These are phyloP conservation scores for Gnathonemus longibarbis DNA, from an alignment of 2,113 vertebrate genomes.

Conservation along the genomic window DNA sequence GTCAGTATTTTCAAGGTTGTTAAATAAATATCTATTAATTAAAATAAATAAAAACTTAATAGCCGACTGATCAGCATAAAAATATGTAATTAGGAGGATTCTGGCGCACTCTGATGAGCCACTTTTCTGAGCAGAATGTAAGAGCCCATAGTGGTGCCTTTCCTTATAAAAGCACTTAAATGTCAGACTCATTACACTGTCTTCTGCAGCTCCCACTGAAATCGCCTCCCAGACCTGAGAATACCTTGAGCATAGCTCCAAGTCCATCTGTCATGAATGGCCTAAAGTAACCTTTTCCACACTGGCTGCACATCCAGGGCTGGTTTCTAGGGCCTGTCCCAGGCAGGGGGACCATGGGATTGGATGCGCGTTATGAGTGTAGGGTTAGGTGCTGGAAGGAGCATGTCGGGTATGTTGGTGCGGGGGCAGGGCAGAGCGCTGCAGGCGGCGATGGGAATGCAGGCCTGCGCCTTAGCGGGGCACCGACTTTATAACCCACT, in stretches of 20 bases:
- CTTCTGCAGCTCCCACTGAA: background rate
- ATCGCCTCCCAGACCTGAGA: background rate
- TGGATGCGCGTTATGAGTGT: background rate
- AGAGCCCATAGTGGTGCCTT: background rate
- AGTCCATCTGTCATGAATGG: background rate
- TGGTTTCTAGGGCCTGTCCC: background rate
- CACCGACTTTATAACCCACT: constrained; percentile 82
- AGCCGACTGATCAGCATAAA: background rate
- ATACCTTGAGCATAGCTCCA: background rate
- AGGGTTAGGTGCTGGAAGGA: background rate
- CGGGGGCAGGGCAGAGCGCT: background rate
- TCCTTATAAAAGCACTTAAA: background rate
- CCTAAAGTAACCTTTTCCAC: background rate
- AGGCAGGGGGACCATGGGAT: background rate
- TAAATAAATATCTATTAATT: background rate
- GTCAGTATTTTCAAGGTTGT: background rate
- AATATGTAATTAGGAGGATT: background rate
- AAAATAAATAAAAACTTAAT: background rate
- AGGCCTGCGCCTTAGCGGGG: constrained; percentile 36
- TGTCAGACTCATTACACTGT: background rate
- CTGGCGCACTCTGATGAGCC: background rate
- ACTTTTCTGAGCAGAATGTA: background rate
- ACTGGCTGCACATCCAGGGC: background rate
- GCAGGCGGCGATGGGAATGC: constrained; percentile 31
- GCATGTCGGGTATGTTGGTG: background rate